A percentile compares a stretch with the other conserved stretches of the same genome.
Conservation (phyloP, 2,888 invertebrate species). For the Drosophila quinaria region DNA sequence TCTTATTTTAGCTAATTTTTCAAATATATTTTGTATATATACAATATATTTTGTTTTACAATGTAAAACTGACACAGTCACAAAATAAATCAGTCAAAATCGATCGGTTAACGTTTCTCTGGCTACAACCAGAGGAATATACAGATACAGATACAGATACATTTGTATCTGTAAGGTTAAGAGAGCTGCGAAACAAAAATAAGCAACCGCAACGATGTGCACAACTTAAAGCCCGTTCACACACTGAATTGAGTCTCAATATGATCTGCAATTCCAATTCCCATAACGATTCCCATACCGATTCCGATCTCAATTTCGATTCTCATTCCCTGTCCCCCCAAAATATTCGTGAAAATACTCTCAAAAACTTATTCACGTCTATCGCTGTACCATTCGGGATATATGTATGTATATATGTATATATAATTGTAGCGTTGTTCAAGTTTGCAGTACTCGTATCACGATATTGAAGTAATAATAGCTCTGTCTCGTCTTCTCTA, state of each 20-base stretch:
- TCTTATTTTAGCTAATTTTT: conserved; percentile 3
- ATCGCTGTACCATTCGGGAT: conserved; percentile 10
- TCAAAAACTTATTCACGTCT: conserved; percentile 30
- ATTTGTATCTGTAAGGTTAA: neutral
- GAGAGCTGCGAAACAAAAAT: neutral
- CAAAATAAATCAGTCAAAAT: conserved; percentile 18
- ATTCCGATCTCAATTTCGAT: conserved; percentile 7
- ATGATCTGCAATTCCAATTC: conserved; percentile 62
- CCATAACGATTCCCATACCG: conserved; percentile 28
- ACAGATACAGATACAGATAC: conserved; percentile 8
- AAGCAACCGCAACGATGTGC: conserved; percentile 53
- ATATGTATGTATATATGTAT: no score
- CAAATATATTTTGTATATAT: neutral
- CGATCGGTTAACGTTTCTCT: neutral
- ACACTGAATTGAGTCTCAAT: conserved; percentile 50
- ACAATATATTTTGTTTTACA: conserved; percentile 3
- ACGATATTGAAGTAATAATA: neutral
- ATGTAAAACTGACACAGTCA: conserved; percentile 12
- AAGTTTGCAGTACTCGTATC: neutral
- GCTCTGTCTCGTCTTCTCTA: conserved; percentile 19
- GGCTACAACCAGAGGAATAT: conserved; percentile 1
- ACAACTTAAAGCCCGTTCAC: conserved; percentile 68
- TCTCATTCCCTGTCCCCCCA: neutral
- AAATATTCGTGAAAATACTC: conserved; percentile 15
- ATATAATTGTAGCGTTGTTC: neutral